These are phyloP conservation scores for Cylindroiulus punctatus DNA, from an alignment of 2,888 invertebrate genomes.

Conservation along the genomic window DNA sequence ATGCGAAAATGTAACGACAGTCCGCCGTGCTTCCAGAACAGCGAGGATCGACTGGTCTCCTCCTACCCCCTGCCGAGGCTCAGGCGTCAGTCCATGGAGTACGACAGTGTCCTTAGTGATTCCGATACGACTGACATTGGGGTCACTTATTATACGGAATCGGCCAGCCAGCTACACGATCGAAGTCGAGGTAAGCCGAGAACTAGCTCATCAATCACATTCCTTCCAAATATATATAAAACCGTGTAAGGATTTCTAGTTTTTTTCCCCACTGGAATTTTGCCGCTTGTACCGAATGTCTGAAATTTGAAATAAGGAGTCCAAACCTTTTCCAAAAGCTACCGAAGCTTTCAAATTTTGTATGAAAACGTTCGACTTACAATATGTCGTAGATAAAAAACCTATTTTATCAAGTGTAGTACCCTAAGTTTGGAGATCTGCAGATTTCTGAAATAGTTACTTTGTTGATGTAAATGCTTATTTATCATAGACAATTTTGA, in stretches of 20 bases:
- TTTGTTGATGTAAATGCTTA: too few relatives aligned
- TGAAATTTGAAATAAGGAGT: neutral
- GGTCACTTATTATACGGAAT: conserved; percentile 59
- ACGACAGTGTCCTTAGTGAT: conserved; percentile 58
- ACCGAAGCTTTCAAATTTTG: neutral
- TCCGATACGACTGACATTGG: conserved; percentile 58
- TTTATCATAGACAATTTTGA: too few relatives aligned
- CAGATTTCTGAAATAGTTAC: neutral
- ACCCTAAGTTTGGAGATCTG: neutral
- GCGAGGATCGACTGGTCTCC: conserved; percentile 50
- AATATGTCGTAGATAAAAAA: neutral
- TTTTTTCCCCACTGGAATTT: conserved; percentile 2
- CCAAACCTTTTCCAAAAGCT: neutral
- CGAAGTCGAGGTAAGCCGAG: conserved; percentile 57
- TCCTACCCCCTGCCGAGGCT: conserved; percentile 53
- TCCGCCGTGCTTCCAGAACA: conserved; percentile 49
- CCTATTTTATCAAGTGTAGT: neutral
- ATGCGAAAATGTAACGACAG: conserved; percentile 50
- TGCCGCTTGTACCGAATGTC: neutral
- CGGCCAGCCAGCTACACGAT: conserved; percentile 58
- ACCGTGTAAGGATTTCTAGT: neutral
- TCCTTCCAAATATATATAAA: conserved; percentile 33
- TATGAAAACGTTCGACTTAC: neutral
- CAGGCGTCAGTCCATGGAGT: conserved; percentile 57
- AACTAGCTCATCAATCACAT: conserved; percentile 48